Percentiles rank a stretch among this genome's conserved stretches.
phyloP scores from a whole-genome alignment of 2,888 invertebrate genomes.

The Trachelus troglodyta region DNA sequence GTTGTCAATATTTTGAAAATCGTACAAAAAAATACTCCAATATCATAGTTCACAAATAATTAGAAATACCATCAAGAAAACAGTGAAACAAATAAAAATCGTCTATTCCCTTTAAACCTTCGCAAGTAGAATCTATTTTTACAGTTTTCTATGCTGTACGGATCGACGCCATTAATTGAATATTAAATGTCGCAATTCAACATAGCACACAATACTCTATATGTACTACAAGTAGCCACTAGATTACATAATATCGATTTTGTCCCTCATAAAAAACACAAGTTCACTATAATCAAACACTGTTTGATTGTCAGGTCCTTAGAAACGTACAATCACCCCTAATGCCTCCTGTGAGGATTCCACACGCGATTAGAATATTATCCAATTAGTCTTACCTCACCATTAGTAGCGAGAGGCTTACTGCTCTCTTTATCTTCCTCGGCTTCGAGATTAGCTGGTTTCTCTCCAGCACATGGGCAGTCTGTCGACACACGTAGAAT shows the following conservation, averaged over 20 bases:
- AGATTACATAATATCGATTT: neutral
- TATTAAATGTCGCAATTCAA: neutral
- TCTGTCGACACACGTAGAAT: slow-evolving; percentile 63
- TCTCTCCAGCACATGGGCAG: slow-evolving; percentile 78
- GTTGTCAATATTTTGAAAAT: neutral
- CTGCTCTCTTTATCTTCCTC: slow-evolving; percentile 74
- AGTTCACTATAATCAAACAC: no score
- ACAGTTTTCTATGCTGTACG: neutral
- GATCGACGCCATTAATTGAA: neutral
- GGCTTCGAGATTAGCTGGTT: slow-evolving; percentile 72
- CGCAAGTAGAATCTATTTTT: neutral
- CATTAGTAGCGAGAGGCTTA: slow-evolving; percentile 79
- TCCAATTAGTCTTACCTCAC: slow-evolving; percentile 57
- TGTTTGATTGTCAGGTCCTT: no score
- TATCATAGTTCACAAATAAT: neutral
- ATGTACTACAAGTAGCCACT: neutral
- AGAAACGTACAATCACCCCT: neutral
- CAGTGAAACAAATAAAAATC: neutral
- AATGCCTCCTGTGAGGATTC: neutral
- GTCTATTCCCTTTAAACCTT: neutral
- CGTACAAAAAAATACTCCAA: neutral
- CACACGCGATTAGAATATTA: neutral
- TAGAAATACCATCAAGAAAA: neutral
- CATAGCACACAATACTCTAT: neutral
- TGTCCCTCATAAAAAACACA: no score